Conservation (phyloP, 2,113 vertebrate genomes). For the Neolamprologus cancellatus region DNA sequence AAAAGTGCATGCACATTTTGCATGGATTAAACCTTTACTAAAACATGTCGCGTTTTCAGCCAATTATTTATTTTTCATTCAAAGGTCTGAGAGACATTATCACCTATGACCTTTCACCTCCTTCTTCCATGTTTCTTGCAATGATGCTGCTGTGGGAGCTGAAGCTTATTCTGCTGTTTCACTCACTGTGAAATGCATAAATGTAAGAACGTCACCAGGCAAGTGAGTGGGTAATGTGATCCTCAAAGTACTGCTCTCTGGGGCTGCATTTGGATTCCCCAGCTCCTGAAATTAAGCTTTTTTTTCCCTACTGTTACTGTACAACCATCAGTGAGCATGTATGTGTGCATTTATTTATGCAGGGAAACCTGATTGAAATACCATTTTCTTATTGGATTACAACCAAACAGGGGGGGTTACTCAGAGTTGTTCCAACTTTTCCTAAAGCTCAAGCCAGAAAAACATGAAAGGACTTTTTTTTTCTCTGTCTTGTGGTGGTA, state of each 20-base stretch:
- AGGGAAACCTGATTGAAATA: background rate
- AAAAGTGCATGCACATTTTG: background rate
- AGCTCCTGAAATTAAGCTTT: background rate
- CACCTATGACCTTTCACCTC: background rate
- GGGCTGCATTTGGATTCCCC: background rate
- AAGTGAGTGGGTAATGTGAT: background rate
- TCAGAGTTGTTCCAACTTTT: background rate
- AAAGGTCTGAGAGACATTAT: background rate
- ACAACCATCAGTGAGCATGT: background rate
- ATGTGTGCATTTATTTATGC: background rate
- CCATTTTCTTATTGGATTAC: background rate
- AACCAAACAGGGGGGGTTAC: background rate
- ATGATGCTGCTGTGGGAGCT: background rate
- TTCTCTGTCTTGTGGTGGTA: background rate
- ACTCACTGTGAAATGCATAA: background rate
- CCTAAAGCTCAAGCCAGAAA: background rate
- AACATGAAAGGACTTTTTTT: background rate
- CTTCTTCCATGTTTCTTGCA: background rate
- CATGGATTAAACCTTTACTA: background rate
- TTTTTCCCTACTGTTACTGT: background rate
- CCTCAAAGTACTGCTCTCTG: conserved; percentile 1
- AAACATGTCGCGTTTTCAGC: background rate
- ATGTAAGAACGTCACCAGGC: background rate
- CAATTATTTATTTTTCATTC: background rate
- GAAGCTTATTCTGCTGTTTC: background rate